Evolutionary conservation across 2,113 vertebrate species (phyloP).

Genomic region (Toxostoma redivivum): DNA sequence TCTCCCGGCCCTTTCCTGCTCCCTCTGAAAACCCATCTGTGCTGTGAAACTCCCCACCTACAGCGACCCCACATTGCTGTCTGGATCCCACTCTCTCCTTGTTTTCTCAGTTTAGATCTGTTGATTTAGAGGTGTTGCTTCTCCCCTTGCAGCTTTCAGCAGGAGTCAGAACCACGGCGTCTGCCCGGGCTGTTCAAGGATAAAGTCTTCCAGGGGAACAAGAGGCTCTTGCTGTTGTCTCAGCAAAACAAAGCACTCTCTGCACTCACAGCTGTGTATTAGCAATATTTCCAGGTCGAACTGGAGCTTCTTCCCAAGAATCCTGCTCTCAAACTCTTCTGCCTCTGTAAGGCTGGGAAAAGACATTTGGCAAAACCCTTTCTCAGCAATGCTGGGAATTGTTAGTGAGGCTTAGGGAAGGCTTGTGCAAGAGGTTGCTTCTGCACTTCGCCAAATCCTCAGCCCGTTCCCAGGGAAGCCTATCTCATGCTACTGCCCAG

Average conservation of each 20-base stretch:
- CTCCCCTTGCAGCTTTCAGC: neutral
- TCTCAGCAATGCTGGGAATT: neutral
- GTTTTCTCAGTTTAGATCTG: conserved; percentile 37
- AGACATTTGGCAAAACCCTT: neutral
- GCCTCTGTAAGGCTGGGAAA: neutral
- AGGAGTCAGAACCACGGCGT: neutral
- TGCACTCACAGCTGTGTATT: neutral
- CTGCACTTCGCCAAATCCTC: neutral
- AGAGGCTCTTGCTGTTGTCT: neutral
- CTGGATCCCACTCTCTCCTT: conserved; percentile 13
- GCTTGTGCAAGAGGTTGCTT: neutral
- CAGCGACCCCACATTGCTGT: neutral
- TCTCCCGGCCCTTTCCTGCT: neutral
- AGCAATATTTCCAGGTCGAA: neutral
- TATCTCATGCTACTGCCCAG: neutral
- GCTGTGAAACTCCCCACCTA: conserved; percentile 50
- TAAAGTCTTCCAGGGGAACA: neutral
- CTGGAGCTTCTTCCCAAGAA: neutral
- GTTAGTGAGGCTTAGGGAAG: neutral
- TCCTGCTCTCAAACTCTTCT: neutral
- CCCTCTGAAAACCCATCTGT: conserved; percentile 40
- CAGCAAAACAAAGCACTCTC: neutral
- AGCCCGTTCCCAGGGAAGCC: neutral
- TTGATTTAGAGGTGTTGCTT: conserved; percentile 11
- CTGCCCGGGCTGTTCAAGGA: neutral